Evolutionary conservation across 2,113 vertebrate genomes (phyloP).

Genomic region (Xenopus laevis): DNA sequence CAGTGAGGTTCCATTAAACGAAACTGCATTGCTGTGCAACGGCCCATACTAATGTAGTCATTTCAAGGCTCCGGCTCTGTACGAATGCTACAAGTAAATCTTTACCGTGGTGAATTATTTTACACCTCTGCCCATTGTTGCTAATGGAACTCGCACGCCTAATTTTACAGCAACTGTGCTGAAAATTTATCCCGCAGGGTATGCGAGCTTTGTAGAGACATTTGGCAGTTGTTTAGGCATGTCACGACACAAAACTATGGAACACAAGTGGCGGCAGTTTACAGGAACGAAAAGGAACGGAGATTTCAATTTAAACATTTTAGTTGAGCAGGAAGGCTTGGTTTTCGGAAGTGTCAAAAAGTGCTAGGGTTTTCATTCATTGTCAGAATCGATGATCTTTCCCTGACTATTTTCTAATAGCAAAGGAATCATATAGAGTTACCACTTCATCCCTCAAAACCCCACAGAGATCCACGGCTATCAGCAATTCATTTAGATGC

Average conservation of each 20-base stretch:
- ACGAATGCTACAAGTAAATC: conserved; percentile 2
- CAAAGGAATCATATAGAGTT: no score
- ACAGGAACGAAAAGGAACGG: background rate
- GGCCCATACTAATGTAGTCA: background rate
- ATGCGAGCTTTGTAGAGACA: background rate
- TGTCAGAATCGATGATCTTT: no score
- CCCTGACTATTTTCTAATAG: no score
- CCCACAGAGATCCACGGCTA: no score
- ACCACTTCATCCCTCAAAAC: no score
- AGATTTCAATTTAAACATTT: background rate
- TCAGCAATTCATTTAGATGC: no score
- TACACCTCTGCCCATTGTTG: conserved; percentile 11
- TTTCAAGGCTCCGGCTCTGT: background rate
- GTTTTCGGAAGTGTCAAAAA: no score
- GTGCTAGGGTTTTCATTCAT: no score
- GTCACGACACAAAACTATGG: background rate
- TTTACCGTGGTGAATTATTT: conserved; percentile 18
- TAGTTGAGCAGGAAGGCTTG: no score
- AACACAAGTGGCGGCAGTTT: background rate
- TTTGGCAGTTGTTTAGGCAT: conserved; percentile 17
- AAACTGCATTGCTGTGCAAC: conserved; percentile 9
- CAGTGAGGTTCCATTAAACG: background rate
- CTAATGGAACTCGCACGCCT: conserved; percentile 18
- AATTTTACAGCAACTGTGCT: conserved; percentile 28
- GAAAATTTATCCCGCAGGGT: conserved; percentile 25